Conservation (phyloP, 2,888 invertebrate species). For the Oscheius onirici region DNA sequence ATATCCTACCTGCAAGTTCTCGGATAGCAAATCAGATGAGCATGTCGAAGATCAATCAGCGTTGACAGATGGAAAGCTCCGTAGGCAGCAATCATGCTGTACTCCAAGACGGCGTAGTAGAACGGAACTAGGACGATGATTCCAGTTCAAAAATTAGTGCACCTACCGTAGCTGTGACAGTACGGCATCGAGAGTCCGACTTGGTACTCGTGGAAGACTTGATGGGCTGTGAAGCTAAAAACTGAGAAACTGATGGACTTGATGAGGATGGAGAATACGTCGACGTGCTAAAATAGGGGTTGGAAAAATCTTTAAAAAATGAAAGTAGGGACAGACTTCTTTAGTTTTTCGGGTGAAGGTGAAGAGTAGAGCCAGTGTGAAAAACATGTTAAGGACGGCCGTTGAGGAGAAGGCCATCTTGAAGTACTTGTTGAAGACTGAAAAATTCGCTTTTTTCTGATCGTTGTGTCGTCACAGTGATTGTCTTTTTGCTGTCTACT, state of each 20-base stretch:
- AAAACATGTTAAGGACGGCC: slow-evolving; percentile 14
- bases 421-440: not conserved
- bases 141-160: not conserved
- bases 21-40: slow-evolving; percentile 63
- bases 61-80: slow-evolving; percentile 57
- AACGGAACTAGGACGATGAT: slow-evolving; percentile 53
- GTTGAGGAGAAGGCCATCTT: not conserved
- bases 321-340: not conserved
- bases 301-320: not conserved
- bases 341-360: not conserved
- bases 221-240: slow-evolving; percentile 52
- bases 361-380: slow-evolving; percentile 3
- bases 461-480: too few relatives aligned
- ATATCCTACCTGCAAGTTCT: slow-evolving; percentile 38
- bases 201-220: slow-evolving; percentile 54
- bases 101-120: slow-evolving; percentile 62
- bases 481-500: too few relatives aligned
- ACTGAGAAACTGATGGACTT: slow-evolving; percentile 43
- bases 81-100: slow-evolving; percentile 57
- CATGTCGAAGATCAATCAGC: slow-evolving; percentile 60
- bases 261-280: slow-evolving; percentile 44
- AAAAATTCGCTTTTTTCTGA: not conserved
- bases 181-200: slow-evolving; percentile 43
- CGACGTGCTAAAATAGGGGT: slow-evolving; percentile 39
- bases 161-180: slow-evolving; percentile 53